Evolutionary conservation across 2,113 vertebrate species (phyloP).

Genomic region (Symphodus melops): DNA sequence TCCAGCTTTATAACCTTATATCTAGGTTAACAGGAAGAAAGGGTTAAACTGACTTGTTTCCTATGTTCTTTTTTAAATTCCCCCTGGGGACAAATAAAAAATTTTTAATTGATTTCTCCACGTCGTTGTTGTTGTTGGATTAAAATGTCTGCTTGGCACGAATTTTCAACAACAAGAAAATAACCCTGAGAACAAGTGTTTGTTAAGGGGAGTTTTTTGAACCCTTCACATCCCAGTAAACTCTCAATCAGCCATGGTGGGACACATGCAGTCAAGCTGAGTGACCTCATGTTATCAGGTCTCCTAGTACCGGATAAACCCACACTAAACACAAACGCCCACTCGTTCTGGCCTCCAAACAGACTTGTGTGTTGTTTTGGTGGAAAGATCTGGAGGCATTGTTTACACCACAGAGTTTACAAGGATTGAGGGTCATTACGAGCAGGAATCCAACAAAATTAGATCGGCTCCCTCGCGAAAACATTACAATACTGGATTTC

Average conservation of each 20-base stretch:
- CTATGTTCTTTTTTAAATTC: too few species aligned
- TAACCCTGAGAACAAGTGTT: background rate
- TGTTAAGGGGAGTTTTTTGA: background rate
- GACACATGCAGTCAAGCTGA: slow-evolving; percentile 69
- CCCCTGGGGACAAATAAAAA: too few species aligned
- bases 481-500: slow-evolving; percentile 36
- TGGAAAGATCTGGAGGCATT: slow-evolving; percentile 70
- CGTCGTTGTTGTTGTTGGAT: background rate
- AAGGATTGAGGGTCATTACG: slow-evolving; percentile 70
- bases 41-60: too few species aligned
- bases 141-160: background rate
- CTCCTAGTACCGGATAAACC: slow-evolving; percentile 72
- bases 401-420: slow-evolving; percentile 77
- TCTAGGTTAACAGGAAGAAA: background rate
- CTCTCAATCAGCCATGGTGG: slow-evolving; percentile 5
- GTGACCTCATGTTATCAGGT: slow-evolving; percentile 66
- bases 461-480: slow-evolving; percentile 66
- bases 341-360: slow-evolving; percentile 67
- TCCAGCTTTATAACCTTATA: background rate
- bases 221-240: slow-evolving; percentile 17
- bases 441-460: slow-evolving; percentile 69
- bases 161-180: background rate
- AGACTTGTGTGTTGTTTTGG: slow-evolving; percentile 62
- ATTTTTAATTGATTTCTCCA: too few species aligned
- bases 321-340: slow-evolving; percentile 74